Percentiles rank a stretch among this genome's conserved stretches.
phyloP scores from a whole-genome alignment of 2,113 vertebrate species.

The Ranitomeya variabilis region DNA sequence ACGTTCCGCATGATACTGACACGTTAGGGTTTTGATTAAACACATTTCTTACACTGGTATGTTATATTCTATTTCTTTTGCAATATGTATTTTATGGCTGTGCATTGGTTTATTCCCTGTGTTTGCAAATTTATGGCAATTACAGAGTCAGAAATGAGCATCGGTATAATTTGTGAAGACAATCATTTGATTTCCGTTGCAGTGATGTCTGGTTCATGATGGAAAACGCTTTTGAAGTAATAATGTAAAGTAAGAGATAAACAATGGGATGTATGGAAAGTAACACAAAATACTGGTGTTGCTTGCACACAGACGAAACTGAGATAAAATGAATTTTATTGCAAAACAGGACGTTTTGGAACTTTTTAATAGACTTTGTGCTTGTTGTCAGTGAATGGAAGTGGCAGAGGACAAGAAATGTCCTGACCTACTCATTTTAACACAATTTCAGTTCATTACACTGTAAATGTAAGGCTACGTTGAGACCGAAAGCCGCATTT shows the following conservation, averaged over 20 bases:
- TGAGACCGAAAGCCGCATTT: too few species aligned
- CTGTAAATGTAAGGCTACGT: too few species aligned
- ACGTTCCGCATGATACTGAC: neutral
- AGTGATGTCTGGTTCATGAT: neutral
- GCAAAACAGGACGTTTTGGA: neutral
- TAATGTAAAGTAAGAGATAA: neutral
- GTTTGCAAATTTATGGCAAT: conserved; percentile 13
- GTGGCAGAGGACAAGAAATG: neutral
- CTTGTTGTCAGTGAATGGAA: neutral
- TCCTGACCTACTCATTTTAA: neutral
- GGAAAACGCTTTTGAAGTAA: neutral
- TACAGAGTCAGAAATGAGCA: conserved; percentile 1
- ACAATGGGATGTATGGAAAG: neutral
- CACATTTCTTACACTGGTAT: neutral
- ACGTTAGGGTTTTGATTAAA: neutral
- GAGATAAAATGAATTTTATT: neutral
- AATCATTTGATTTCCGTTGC: neutral
- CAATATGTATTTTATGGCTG: neutral
- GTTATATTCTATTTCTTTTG: neutral
- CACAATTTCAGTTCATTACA: too few species aligned
- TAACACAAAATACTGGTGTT: neutral
- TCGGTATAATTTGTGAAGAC: neutral
- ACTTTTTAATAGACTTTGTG: neutral
- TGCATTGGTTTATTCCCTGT: neutral
- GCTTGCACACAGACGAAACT: neutral